phyloP scores from a whole-genome alignment of 2,113 vertebrate genomes.

The Osmerus eperlanus region DNA sequence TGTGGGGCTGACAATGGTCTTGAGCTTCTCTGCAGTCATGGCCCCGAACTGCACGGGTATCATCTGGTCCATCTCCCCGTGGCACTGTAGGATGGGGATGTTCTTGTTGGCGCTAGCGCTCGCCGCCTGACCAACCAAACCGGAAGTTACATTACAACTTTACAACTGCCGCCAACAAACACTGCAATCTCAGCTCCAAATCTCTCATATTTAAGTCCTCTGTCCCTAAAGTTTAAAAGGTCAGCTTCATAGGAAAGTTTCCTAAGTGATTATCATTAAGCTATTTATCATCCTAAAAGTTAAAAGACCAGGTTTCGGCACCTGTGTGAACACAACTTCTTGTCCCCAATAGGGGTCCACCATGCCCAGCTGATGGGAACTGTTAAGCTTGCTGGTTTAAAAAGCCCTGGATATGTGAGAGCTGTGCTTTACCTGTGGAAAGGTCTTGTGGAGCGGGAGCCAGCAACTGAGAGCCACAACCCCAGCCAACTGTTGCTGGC shows the following conservation, averaged over 20 bases:
- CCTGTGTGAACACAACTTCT: too few species aligned
- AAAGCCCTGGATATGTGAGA: neutral
- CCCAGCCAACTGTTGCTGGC: slow-evolving; percentile 89
- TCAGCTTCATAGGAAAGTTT: too few species aligned
- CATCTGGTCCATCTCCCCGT: slow-evolving; percentile 89
- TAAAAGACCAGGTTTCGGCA: too few species aligned
- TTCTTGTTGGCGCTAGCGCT: slow-evolving; percentile 81
- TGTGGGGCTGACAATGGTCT: slow-evolving; percentile 79
- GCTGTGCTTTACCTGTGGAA: slow-evolving; percentile 80
- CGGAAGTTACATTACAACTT: neutral
- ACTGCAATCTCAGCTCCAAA: neutral
- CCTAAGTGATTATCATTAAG: too few species aligned
- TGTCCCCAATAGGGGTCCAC: too few species aligned
- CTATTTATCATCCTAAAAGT: too few species aligned
- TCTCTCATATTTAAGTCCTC: too few species aligned
- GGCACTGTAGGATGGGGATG: slow-evolving; percentile 92
- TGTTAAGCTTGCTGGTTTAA: neutral
- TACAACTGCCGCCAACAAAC: neutral
- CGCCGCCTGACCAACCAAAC: slow-evolving; percentile 73
- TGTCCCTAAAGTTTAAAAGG: too few species aligned
- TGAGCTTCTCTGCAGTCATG: slow-evolving; percentile 89
- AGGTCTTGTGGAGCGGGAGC: slow-evolving; percentile 91
- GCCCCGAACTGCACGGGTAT: slow-evolving; percentile 86
- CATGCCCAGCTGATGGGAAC: too few species aligned
- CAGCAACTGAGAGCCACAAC: slow-evolving; percentile 96